Conservation (phyloP, 2,888 invertebrate genomes). For the Rhingia campestris region DNA sequence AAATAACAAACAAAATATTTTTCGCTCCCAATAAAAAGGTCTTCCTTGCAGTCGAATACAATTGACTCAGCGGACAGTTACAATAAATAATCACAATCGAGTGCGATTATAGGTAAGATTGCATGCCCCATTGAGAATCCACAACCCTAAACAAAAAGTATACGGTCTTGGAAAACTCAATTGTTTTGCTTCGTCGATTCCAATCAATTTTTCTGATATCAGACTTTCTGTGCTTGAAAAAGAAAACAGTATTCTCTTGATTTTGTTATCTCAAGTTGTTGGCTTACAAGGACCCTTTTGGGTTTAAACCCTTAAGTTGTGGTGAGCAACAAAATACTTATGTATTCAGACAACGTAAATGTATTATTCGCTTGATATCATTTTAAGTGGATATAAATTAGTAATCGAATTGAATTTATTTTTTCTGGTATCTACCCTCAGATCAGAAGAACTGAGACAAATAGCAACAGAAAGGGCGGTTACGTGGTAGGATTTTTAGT, state of each 20-base stretch:
- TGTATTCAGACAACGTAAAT: slow-evolving; percentile 60
- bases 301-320: background rate
- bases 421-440: slow-evolving; percentile 15
- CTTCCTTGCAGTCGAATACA: slow-evolving; percentile 14
- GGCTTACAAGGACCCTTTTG: slow-evolving; percentile 11
- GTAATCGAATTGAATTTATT: slow-evolving; percentile 63
- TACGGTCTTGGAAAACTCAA: slow-evolving; percentile 50
- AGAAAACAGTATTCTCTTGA: slow-evolving; percentile 18
- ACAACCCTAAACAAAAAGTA: slow-evolving; percentile 41
- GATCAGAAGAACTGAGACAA: slow-evolving; percentile 14
- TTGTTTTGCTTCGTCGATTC: slow-evolving; percentile 56
- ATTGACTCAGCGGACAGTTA: slow-evolving; percentile 14
- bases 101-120: background rate
- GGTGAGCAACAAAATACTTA: slow-evolving; percentile 50
- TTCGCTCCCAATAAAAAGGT: too few species aligned
- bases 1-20: too few species aligned
- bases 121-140: slow-evolving; percentile 54
- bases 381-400: slow-evolving; percentile 69
- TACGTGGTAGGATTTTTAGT: background rate
- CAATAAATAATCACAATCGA: slow-evolving; percentile 55
- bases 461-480: background rate
- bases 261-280: slow-evolving; percentile 33
- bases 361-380: slow-evolving; percentile 70
- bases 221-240: slow-evolving; percentile 33
- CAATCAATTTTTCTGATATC: slow-evolving; percentile 61